phyloP scores from a whole-genome alignment of 2,797 vertebrate species.

The Sebastes cheni region DNA sequence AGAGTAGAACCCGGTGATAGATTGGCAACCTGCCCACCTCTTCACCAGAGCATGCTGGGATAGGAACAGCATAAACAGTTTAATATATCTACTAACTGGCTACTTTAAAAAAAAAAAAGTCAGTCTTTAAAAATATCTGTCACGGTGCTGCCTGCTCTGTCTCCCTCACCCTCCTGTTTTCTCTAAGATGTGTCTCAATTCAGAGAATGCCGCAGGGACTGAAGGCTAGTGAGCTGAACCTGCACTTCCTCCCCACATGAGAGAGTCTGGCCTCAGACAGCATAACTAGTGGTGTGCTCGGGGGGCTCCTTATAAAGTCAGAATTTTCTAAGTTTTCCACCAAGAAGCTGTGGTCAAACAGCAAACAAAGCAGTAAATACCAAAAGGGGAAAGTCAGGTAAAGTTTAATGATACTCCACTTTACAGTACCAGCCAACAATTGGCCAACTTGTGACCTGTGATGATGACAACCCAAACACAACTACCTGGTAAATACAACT shows the following conservation, averaged over 20 bases:
- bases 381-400: neutral
- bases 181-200: neutral
- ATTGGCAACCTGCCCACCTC: neutral
- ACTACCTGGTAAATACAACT: neutral
- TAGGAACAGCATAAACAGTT: neutral
- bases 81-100: neutral
- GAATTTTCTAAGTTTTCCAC: neutral
- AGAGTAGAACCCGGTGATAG: neutral
- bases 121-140: constrained; percentile 7
- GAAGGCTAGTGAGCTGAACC: neutral
- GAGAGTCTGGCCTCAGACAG: neutral
- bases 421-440: neutral
- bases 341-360: neutral
- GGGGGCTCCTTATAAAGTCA: neutral
- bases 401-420: neutral
- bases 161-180: neutral
- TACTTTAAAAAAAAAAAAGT: constrained; percentile 2
- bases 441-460: neutral
- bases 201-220: neutral
- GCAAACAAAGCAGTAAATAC: neutral
- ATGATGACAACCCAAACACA: neutral
- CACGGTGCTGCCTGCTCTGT: neutral
- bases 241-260: neutral
- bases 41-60: neutral
- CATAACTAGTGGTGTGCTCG: neutral